These are phyloP conservation scores for Chironomus tentans DNA, from an alignment of 2,888 invertebrate species.

Conservation along the genomic window DNA sequence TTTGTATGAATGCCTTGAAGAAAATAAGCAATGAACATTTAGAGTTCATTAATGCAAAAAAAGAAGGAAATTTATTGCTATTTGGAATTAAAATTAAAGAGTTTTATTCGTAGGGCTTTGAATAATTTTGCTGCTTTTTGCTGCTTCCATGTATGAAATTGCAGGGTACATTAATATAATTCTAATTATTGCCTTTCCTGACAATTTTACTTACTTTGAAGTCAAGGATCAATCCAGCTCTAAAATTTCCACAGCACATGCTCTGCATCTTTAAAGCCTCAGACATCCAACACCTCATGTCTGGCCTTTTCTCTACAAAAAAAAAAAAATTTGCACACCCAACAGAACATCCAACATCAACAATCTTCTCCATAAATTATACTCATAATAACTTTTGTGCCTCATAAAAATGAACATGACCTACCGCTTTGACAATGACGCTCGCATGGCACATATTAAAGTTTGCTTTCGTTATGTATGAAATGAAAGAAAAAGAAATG, in stretches of 20 bases:
- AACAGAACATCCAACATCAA: neutral
- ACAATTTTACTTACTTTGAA: neutral
- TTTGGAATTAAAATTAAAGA: neutral
- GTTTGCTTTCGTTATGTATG: neutral
- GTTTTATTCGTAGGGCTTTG: neutral
- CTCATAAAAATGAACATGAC: conserved; percentile 23
- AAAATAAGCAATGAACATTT: too few relatives aligned
- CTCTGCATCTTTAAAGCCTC: neutral
- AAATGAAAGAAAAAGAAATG: neutral
- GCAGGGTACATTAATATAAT: too few relatives aligned
- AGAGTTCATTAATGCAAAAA: too few relatives aligned
- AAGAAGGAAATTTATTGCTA: too few relatives aligned
- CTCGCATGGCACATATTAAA: conserved; percentile 1
- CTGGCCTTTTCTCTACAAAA: neutral
- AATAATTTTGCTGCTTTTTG: neutral
- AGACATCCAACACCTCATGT: neutral
- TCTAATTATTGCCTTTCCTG: neutral
- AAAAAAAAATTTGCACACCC: neutral
- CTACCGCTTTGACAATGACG: conserved; percentile 22
- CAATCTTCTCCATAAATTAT: neutral
- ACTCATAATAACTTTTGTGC: neutral
- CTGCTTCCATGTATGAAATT: too few relatives aligned
- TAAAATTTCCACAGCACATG: too few relatives aligned
- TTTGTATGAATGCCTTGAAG: too few relatives aligned
- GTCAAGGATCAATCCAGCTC: too few relatives aligned